These are phyloP conservation scores for Agonopterix heracliana DNA, from an alignment of 2,888 invertebrate genomes.

Conservation along the genomic window DNA sequence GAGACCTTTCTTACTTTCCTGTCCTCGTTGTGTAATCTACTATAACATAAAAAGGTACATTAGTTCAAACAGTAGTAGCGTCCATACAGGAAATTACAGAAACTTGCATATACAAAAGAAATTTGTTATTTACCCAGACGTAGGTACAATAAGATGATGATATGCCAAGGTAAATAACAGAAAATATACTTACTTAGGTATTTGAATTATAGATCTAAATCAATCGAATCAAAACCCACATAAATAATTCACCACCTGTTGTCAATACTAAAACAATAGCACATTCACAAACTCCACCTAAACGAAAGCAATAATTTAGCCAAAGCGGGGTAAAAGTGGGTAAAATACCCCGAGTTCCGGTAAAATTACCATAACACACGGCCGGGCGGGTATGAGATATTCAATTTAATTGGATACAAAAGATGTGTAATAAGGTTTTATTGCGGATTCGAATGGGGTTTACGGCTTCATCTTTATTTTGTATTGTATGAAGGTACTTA, in stretches of 20 bases:
- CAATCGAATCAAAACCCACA: neutral
- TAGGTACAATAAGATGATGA: too few species aligned
- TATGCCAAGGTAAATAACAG: too few species aligned
- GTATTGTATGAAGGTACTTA: neutral
- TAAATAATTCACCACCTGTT: conserved; percentile 4
- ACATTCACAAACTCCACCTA: conserved; percentile 7
- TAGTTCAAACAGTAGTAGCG: too few species aligned
- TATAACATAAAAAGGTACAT: too few species aligned
- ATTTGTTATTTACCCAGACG: too few species aligned
- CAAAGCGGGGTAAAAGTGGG: conserved; percentile 5
- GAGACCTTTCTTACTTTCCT: too few species aligned
- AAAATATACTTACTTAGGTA: too few species aligned
- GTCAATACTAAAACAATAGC: conserved; percentile 1
- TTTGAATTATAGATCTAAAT: too few species aligned
- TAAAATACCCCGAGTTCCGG: conserved; percentile 17
- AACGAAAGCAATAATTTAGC: conserved; percentile 14
- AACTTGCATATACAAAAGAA: too few species aligned
- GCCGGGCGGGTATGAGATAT: conserved; percentile 17
- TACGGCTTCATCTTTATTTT: conserved; percentile 43
- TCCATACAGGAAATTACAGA: too few species aligned
- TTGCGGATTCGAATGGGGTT: conserved; percentile 25
- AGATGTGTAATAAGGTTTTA: conserved; percentile 56
- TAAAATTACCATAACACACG: conserved; percentile 26
- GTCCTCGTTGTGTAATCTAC: too few species aligned
- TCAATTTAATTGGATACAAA: conserved; percentile 59